These are phyloP conservation scores for Xenus cinereus DNA, from an alignment of 2,113 vertebrate species.

Conservation along the genomic window DNA sequence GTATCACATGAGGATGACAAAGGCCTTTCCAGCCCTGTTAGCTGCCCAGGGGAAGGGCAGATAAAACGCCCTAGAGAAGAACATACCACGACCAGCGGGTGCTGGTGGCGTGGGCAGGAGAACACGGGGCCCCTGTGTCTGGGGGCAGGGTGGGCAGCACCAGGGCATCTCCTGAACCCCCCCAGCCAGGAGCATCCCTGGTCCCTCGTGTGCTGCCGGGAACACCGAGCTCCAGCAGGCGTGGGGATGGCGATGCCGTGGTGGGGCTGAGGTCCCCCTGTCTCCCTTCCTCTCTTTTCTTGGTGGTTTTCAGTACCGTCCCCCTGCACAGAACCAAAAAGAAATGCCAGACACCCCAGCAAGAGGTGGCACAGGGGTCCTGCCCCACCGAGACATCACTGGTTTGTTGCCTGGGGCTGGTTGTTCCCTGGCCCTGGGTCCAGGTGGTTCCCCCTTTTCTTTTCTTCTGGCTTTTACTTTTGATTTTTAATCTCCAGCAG, in stretches of 20 bases:
- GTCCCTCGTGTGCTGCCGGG: accelerated
- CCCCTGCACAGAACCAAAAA: background rate
- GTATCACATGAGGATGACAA: background rate
- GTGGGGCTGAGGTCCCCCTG: accelerated
- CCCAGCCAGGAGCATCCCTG: background rate
- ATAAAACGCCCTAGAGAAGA: background rate
- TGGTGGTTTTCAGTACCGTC: background rate
- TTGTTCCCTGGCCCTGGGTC: background rate
- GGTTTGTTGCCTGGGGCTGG: background rate
- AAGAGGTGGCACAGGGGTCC: background rate
- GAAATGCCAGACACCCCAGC: background rate
- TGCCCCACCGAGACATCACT: background rate
- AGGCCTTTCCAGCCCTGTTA: background rate
- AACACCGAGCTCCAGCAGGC: accelerated
- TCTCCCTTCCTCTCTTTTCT: background rate
- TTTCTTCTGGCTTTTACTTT: background rate
- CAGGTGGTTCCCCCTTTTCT: background rate
- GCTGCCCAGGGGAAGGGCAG: background rate
- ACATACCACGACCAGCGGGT: accelerated
- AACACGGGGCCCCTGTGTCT: accelerated
- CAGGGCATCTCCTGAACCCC: background rate
- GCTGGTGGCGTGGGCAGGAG: accelerated
- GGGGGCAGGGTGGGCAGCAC: background rate
- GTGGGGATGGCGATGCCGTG: accelerated
- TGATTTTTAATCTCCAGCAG: background rate